Conservation (phyloP, 1,140 invertebrate species). For the Trichonephila inaurata region DNA sequence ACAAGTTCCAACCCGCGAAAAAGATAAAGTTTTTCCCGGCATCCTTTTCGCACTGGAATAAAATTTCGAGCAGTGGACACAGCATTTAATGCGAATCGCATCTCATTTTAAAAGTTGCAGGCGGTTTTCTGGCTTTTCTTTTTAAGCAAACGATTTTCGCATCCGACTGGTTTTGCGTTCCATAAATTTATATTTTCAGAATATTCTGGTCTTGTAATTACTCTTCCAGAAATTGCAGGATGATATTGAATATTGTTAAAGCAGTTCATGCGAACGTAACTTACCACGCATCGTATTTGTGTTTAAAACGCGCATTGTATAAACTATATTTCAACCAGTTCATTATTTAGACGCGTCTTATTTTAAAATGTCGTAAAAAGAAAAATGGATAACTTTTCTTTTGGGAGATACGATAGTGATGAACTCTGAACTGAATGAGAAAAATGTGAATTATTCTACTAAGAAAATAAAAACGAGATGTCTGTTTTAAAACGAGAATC, state of each 20-base stretch:
- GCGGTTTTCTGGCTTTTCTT: not conserved
- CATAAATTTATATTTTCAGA: not conserved
- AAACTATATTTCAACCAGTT: conserved; percentile 13
- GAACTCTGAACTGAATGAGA: too few relatives aligned
- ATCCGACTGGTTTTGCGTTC: not conserved
- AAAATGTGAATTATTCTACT: too few relatives aligned
- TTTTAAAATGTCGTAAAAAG: too few relatives aligned
- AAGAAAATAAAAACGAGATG: too few relatives aligned
- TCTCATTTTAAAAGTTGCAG: conserved; percentile 18
- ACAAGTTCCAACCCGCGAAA: not conserved
- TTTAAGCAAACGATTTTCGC: not conserved
- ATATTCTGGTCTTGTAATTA: not conserved
- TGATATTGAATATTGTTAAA: not conserved
- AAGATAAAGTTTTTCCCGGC: not conserved
- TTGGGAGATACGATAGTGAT: too few relatives aligned
- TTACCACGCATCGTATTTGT: not conserved
- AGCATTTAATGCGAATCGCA: conserved; percentile 10
- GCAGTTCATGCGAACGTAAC: not conserved
- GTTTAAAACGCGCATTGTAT: not conserved
- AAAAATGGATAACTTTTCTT: too few relatives aligned
- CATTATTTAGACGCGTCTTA: not conserved
- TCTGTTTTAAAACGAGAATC: too few relatives aligned
- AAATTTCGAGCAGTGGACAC: conserved; percentile 11
- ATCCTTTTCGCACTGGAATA: not conserved
- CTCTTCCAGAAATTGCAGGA: not conserved